A percentile compares a stretch with the other conserved stretches of the same genome.
Conservation (phyloP, 2,888 invertebrate species). For the Hirtodrosophila confusa region DNA sequence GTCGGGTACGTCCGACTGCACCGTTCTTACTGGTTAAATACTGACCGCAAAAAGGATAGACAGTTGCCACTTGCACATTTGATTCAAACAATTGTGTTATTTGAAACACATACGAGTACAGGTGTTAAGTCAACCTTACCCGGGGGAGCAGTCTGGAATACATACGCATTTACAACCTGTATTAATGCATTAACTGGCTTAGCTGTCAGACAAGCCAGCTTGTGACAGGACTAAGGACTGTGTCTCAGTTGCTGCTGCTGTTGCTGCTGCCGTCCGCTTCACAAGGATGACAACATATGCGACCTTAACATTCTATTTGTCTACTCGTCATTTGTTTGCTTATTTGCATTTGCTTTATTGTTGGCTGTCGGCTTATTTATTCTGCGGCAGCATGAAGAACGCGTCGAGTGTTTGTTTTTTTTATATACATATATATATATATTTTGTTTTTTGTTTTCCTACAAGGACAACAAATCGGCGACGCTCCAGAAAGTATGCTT, state of each 20-base stretch:
- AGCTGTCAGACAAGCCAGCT: too few species aligned
- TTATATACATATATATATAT: background rate
- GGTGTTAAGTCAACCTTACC: background rate
- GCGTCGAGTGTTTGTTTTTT: slow-evolving; percentile 1
- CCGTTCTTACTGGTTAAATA: too few species aligned
- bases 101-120: slow-evolving; percentile 4
- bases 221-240: background rate
- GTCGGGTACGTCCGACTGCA: too few species aligned
- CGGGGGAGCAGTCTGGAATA: background rate
- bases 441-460: slow-evolving; percentile 1
- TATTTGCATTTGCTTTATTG: slow-evolving; percentile 63
- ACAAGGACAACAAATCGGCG: slow-evolving; percentile 46
- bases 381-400: slow-evolving; percentile 41
- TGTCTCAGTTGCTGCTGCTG: too few species aligned
- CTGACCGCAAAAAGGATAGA: slow-evolving; percentile 27
- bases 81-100: background rate
- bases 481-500: slow-evolving; percentile 57
- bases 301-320: slow-evolving; percentile 53
- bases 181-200: too few species aligned
- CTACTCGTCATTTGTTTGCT: slow-evolving; percentile 54
- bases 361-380: slow-evolving; percentile 52
- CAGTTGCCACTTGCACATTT: slow-evolving; percentile 18
- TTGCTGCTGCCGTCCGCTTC: background rate
- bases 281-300: slow-evolving; percentile 36
- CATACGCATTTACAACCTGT: too few species aligned